These are phyloP conservation scores for Drosophila varians DNA, from an alignment of 1,140 invertebrate genomes.

Conservation along the genomic window DNA sequence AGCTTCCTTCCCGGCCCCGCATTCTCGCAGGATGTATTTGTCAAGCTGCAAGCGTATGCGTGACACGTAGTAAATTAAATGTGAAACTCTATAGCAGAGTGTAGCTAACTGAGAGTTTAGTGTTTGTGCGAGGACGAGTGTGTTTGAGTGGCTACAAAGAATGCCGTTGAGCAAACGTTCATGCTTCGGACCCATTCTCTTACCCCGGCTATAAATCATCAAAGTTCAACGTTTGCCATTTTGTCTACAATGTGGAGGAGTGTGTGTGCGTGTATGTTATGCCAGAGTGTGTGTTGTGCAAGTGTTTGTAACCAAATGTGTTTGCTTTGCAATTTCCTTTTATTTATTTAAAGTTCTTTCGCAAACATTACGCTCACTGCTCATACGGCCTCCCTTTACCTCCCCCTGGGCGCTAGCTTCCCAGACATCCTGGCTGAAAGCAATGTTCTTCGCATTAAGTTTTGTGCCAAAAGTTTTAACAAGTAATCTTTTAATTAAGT, in stretches of 20 bases:
- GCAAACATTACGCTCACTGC: conserved; percentile 56
- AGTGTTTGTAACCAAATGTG: conserved; percentile 67
- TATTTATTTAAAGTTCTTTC: conserved; percentile 76
- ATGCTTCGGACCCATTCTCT: conserved; percentile 14
- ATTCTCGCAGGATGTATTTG: conserved; percentile 45
- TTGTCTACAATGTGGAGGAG: conserved; percentile 55
- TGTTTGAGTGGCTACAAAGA: conserved; percentile 56
- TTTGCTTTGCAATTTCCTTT: conserved; percentile 79
- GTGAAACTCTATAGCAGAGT: conserved; percentile 67
- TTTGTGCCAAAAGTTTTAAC: conserved; percentile 67
- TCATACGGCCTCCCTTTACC: conserved; percentile 1
- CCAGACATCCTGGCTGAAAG: conserved; percentile 1
- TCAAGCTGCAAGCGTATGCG: conserved; percentile 68
- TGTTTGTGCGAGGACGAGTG: conserved; percentile 26
- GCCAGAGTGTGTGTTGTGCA: conserved; percentile 27
- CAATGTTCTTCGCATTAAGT: conserved; percentile 74
- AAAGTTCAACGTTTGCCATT: conserved; percentile 73
- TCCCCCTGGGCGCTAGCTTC: neutral
- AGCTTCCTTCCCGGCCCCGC: neutral
- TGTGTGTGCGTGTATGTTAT: conserved; percentile 5
- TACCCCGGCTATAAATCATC: conserved; percentile 62
- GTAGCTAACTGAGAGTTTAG: conserved; percentile 52
- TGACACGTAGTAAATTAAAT: conserved; percentile 80
- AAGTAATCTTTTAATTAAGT: conserved; percentile 82
- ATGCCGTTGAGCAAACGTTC: conserved; percentile 44